phyloP scores from a whole-genome alignment of 1,140 invertebrate genomes.

The Whitmania pigra region DNA sequence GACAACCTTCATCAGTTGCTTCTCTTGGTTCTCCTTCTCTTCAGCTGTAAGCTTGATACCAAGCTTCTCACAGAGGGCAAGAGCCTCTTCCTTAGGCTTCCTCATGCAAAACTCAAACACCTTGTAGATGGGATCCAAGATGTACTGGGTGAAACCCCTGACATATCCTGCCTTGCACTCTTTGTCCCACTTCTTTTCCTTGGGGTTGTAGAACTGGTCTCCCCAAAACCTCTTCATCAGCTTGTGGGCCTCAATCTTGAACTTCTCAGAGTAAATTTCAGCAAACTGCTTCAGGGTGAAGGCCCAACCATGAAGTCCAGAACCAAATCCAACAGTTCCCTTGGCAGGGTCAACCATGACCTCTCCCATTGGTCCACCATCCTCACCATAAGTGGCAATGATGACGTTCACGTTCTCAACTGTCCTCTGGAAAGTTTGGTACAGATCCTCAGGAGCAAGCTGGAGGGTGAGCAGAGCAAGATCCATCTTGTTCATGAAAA shows the following conservation, averaged over 20 bases:
- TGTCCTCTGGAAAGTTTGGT: slow-evolving; percentile 98
- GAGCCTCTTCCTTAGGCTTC: slow-evolving; percentile 86
- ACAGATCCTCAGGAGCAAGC: slow-evolving; percentile 81
- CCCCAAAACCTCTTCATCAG: slow-evolving; percentile 86
- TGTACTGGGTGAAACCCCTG: slow-evolving; percentile 95
- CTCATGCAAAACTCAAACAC: slow-evolving; percentile 96
- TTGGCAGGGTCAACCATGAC: slow-evolving; percentile 76
- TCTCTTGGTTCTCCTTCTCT: slow-evolving; percentile 76
- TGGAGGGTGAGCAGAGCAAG: slow-evolving; percentile 87
- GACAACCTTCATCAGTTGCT: slow-evolving; percentile 49
- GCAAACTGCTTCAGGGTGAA: slow-evolving; percentile 99
- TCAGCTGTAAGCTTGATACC: slow-evolving; percentile 82
- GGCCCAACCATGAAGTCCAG: slow-evolving; percentile 96
- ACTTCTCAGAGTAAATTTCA: slow-evolving; percentile 96
- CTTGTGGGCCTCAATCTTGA: slow-evolving; percentile 89
- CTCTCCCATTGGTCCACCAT: slow-evolving; percentile 86
- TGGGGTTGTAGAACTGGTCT: slow-evolving; percentile 89
- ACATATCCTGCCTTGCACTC: slow-evolving; percentile 72
- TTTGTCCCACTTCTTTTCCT: slow-evolving; percentile 85
- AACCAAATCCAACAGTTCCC: slow-evolving; percentile 97
- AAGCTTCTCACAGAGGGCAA: slow-evolving; percentile 63
- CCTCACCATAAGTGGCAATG: slow-evolving; percentile 96
- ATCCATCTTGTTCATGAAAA: slow-evolving; percentile 99
- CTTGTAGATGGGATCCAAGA: slow-evolving; percentile 97
- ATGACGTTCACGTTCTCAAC: slow-evolving; percentile 99